Evolutionary conservation across 2,797 vertebrate species (phyloP), one percentile per base, ranked within the genome.

Genomic region (Oceanodroma leucorhoa): DNA sequence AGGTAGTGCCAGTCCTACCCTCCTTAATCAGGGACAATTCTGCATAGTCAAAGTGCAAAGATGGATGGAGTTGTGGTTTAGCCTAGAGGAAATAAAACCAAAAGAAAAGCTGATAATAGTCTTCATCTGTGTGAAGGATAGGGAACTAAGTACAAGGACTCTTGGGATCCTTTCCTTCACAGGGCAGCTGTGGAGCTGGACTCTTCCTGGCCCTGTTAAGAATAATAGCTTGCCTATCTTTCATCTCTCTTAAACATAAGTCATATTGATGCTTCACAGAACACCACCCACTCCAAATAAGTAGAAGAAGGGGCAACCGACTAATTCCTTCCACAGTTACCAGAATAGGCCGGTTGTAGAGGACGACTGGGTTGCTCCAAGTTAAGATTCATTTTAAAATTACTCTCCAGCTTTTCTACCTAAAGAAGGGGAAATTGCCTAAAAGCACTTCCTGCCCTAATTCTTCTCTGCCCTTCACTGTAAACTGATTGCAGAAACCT

Each of bases 161-260:
- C 5, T 10, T 9, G 23, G 32, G 20, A 69, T 80, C 3, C 26
- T 75, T 50, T 77, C 46, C 51, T 62, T 77, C 51, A 41, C 6
- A n/a, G 5, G 4, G 9, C 20, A 17, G 5, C 8, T 0, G 0
- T n/a, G 48, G 20, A 54, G 3, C 9, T 54, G 32, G 23, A 30
- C 2, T 30, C 4, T 45, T 83, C 30, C 21, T 43, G 41, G 6
- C 4, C 19, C 2, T 78, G 5, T 78, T 48, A 61, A n/a, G 3
- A 15, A 18, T 6, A 50, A 38, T 8, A 57, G 2, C 2, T 46
- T 36, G 3, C 46, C 24, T 36, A 2, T 43, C 10, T 72, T 92
- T 76, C 15, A 70, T 19, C 26, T 72, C 15, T 55, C 70, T 48
- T 27, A 46, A 70, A 40, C 10, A 2, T 19, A 34, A 64, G 23